A percentile compares a stretch with the other conserved stretches of the same genome.
Conservation (phyloP, 1,140 invertebrate species). For the Dinothrombium tinctorium region DNA sequence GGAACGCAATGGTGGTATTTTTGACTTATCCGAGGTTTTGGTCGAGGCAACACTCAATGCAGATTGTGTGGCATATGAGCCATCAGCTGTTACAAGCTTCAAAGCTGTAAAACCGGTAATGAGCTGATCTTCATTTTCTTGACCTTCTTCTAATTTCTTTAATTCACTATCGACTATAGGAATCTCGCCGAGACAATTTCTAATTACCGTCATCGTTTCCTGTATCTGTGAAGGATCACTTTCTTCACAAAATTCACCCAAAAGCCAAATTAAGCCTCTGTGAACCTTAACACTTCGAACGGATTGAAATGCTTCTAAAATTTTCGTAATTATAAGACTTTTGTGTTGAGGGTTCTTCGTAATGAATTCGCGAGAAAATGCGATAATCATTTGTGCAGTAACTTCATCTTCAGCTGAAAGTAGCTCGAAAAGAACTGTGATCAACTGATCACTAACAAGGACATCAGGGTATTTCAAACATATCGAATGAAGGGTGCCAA, state of each 20-base stretch:
- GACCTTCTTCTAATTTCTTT: constrained; percentile 27
- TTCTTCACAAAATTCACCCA: constrained; percentile 55
- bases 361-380: constrained; percentile 46
- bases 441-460: constrained; percentile 9
- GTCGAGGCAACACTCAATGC: constrained; percentile 54
- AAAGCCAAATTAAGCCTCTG: constrained; percentile 84
- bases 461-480: constrained; percentile 97
- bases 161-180: constrained; percentile 76
- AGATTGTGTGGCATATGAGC: constrained; percentile 93
- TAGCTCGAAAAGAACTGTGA: constrained; percentile 54
- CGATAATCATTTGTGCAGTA: constrained; percentile 77
- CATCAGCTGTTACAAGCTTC: constrained; percentile 80
- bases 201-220: constrained; percentile 8
- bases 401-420: constrained; percentile 78
- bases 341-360: constrained; percentile 9
- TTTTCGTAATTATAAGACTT: constrained; percentile 33
- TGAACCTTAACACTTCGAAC: constrained; percentile 43
- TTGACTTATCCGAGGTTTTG: constrained; percentile 4
- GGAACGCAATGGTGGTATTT: constrained; percentile 50
- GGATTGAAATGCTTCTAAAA: constrained; percentile 20
- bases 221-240: constrained; percentile 4
- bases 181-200: constrained; percentile 32
- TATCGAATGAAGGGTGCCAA: constrained; percentile 77
- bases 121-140: constrained; percentile 28
- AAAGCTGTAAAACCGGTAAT: constrained; percentile 7